A percentile compares a stretch with the other conserved stretches of the same genome.
Conservation (phyloP, 2,888 invertebrate species). For the Notodonta ziczac region DNA sequence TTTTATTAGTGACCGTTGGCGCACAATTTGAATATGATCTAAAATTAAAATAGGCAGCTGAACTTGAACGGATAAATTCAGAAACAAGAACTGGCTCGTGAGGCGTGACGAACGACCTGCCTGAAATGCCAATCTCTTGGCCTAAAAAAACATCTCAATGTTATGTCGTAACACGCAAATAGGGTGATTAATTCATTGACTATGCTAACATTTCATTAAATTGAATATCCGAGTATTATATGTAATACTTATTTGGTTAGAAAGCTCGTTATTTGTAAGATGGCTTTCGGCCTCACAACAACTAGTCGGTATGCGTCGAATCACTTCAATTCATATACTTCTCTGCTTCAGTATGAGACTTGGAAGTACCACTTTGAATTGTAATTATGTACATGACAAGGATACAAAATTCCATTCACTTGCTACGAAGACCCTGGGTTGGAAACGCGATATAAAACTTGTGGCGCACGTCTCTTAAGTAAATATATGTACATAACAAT, state of each 20-base stretch:
- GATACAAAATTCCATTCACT: conserved; percentile 56
- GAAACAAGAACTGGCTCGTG: conserved; percentile 51
- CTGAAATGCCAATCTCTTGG: conserved; percentile 75
- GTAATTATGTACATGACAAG: conserved; percentile 57
- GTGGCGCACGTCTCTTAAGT: conserved; percentile 23
- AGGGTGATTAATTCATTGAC: conserved; percentile 43
- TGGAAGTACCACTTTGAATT: conserved; percentile 61
- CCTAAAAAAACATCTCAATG: conserved; percentile 75
- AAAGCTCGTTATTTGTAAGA: conserved; percentile 21
- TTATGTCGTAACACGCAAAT: conserved; percentile 60
- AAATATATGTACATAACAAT: conserved; percentile 31
- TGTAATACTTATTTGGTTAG: conserved; percentile 18
- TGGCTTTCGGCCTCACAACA: conserved; percentile 20
- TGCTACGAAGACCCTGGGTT: conserved; percentile 44
- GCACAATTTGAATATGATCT: conserved; percentile 11
- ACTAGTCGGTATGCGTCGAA: conserved; percentile 50
- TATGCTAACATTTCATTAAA: conserved; percentile 45
- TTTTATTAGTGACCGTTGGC: not conserved
- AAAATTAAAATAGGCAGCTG: conserved; percentile 45
- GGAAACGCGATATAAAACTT: conserved; percentile 25
- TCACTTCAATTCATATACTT: conserved; percentile 41
- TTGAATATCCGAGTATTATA: conserved; percentile 15
- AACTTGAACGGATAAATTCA: conserved; percentile 54
- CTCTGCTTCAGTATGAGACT: conserved; percentile 48
- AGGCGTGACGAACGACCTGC: conserved; percentile 65